phyloP scores from a whole-genome alignment of 2,113 vertebrate species.

The Tachysurus vachellii region DNA sequence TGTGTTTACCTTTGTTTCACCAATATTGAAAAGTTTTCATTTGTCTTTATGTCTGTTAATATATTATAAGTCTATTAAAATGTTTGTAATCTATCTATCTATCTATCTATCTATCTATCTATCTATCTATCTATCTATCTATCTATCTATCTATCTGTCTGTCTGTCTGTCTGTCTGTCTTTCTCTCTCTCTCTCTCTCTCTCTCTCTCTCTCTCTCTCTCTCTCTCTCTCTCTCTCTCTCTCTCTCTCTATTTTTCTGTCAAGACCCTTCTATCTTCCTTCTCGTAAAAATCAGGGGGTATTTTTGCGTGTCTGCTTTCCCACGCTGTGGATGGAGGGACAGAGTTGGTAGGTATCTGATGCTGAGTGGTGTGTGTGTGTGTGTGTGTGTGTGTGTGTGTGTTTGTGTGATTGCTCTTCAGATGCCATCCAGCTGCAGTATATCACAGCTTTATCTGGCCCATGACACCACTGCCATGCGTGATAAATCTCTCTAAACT shows the following conservation, averaged over 20 bases:
- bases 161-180: not conserved
- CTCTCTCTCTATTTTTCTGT: constrained; percentile 42
- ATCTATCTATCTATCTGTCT: not conserved
- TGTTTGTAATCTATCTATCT: not conserved
- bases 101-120: not conserved
- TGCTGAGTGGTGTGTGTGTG: constrained; percentile 23
- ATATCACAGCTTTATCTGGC: constrained; percentile 63
- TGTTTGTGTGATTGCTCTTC: constrained; percentile 61
- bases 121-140: not conserved
- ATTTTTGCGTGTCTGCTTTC: constrained; percentile 62
- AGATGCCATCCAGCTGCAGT: constrained; percentile 48
- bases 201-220: constrained; percentile 40
- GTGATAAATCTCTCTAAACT: constrained; percentile 65
- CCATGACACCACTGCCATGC: constrained; percentile 53
- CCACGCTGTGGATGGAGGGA: constrained; percentile 57
- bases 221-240: constrained; percentile 37
- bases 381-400: constrained; percentile 14
- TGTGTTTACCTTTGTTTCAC: not conserved
- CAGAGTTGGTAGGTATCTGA: constrained; percentile 52
- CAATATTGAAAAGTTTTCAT: not conserved
- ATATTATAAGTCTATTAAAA: constrained; percentile 25
- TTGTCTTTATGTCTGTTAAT: not conserved
- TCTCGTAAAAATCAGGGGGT: constrained; percentile 56
- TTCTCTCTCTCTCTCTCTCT: constrained; percentile 39
- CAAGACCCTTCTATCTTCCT: constrained; percentile 48